Evolutionary conservation across 92 coral and sea anemone genomes (phyloP).

Genomic region (Parazoanthus darwini): DNA sequence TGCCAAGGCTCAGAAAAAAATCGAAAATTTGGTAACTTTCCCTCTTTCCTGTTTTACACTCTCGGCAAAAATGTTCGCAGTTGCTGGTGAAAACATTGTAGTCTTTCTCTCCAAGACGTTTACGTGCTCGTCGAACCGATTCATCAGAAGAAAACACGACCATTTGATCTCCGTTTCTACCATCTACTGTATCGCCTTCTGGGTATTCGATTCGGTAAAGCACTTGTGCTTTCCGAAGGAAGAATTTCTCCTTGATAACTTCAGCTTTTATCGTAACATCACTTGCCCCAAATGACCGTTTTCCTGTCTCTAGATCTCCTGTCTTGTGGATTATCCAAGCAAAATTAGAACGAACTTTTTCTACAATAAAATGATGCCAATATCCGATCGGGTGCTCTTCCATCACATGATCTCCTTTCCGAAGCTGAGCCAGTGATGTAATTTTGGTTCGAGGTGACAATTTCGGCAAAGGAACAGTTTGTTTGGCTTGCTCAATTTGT

Average conservation of each 20-base stretch:
- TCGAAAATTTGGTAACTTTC: conserved; percentile 80
- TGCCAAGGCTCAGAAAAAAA: conserved; percentile 58
- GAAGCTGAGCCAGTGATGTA: conserved; percentile 66
- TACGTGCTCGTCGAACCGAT: conserved; percentile 77
- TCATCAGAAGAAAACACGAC: conserved; percentile 55
- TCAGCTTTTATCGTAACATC: conserved; percentile 74
- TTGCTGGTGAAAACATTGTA: conserved; percentile 82
- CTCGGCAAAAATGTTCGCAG: conserved; percentile 90
- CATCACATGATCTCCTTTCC: conserved; percentile 85
- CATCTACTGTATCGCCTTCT: conserved; percentile 26
- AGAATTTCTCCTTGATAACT: conserved; percentile 70
- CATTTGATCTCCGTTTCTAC: conserved; percentile 20
- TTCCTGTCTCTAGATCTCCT: conserved; percentile 76
- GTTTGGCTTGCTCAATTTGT: conserved; percentile 34
- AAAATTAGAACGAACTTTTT: conserved; percentile 73
- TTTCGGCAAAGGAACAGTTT: conserved; percentile 62
- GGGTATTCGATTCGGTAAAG: conserved; percentile 81
- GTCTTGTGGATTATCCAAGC: conserved; percentile 86
- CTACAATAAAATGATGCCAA: conserved; percentile 92
- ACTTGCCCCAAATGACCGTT: conserved; percentile 64
- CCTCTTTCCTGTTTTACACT: conserved; percentile 78
- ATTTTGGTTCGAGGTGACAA: conserved; percentile 82
- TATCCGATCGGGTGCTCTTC: conserved; percentile 87
- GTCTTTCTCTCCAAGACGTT: conserved; percentile 74
- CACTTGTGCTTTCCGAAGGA: conserved; percentile 60